Evolutionary conservation across 2,797 vertebrate species (phyloP), one percentile per base, ranked within the genome.

Genomic region (Thripadectes ignobilis): DNA sequence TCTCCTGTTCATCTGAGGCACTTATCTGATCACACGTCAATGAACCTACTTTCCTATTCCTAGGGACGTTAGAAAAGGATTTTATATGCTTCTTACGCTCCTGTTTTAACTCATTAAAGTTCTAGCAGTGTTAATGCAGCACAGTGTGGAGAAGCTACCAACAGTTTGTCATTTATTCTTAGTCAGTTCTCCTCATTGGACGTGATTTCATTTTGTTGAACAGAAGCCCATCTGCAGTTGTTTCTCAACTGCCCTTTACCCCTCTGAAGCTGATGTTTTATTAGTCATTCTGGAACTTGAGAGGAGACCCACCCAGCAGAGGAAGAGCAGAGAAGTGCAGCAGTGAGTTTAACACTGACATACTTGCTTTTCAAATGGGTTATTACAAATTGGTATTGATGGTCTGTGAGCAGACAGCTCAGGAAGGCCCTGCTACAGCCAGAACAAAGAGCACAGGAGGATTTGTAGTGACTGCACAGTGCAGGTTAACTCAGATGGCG

Each of bases 91-190:
- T n/a, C 58, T 85, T 86, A 46, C 54, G 68, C 51, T 80, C 38
- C 84, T 90, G 41, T 83, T 96, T 88, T 85, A 61, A 61, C 51
- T 92, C 85, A 65, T 95, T 94, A 48, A 84, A 93, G 94, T 96
- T 93, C 88, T 84, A 39, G n/a, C 51, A 74, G 52, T 72, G 30
- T 41, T 81, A 32, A 27, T 41, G 54, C 80, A 51, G 51, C 43
- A 43, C 49, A 66, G 7, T 14, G 36, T 61, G 78, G 58, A 69
- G 66, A 74, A 89, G 46, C 72, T 85, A 58, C 49, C 58, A 75
- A 58, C 58, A 72, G 51, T 85, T 88, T 69, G 62, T 79, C 14
- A 20, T 91, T 90, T 96, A 39, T 86, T 79, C 58, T 79, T 83
- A 80, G 69, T 89, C 74, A 13, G 9, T 57, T 65, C 49, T 93